A percentile compares a stretch with the other conserved stretches of the same genome.
phyloP scores from a whole-genome alignment of 2,113 vertebrate species.

The Heptranchias perlo region DNA sequence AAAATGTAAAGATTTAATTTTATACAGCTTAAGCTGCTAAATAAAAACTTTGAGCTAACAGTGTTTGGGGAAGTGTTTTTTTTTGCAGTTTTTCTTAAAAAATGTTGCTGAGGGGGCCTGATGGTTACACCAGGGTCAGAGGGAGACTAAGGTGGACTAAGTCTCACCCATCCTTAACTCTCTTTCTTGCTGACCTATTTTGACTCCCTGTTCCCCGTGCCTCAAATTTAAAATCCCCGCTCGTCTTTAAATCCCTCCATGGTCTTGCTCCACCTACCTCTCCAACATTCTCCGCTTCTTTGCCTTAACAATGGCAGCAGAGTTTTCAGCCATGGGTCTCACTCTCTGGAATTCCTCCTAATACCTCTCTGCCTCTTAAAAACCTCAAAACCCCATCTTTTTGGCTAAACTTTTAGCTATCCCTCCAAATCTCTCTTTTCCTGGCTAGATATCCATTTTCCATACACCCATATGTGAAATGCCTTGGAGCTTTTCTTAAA shows the following conservation, averaged over 20 bases:
- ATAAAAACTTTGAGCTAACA: not conserved
- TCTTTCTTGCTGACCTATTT: not conserved
- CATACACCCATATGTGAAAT: not conserved
- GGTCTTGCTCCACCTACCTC: not conserved
- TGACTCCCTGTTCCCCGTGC: not conserved
- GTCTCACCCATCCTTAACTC: not conserved
- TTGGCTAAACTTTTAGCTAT: not conserved
- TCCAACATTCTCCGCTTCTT: not conserved
- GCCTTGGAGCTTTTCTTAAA: not conserved
- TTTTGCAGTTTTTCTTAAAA: not conserved
- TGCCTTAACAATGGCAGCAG: too few species aligned
- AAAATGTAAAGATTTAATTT: not conserved
- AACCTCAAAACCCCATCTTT: not conserved
- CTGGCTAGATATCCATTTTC: not conserved
- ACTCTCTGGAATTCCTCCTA: not conserved
- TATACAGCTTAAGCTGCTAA: not conserved
- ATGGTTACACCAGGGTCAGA: too few species aligned
- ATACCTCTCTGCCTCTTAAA: not conserved
- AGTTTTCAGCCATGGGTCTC: not conserved
- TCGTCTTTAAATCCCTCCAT: not conserved
- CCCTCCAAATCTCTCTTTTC: not conserved
- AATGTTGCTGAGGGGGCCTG: not conserved
- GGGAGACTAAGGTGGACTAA: not conserved
- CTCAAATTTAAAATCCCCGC: not conserved
- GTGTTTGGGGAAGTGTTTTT: too few species aligned